Percentiles rank a stretch among this genome's conserved stretches.
Conservation (phyloP, 2,888 invertebrate genomes). For the Idaea dimidiata region DNA sequence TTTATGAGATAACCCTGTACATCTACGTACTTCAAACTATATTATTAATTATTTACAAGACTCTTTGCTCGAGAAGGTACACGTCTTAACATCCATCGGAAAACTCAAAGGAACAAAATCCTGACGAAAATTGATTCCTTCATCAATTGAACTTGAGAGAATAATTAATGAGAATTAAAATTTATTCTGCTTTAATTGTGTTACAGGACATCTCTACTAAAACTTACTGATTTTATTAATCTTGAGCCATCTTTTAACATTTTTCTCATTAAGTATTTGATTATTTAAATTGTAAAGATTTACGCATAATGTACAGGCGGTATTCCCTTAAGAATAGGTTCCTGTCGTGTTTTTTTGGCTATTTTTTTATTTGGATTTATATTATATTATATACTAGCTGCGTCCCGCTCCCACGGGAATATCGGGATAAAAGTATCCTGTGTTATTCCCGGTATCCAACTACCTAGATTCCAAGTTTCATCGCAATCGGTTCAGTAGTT, state of each 20-base stretch:
- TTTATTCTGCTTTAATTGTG: not conserved
- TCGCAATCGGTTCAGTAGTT: no score
- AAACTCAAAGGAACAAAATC: not conserved
- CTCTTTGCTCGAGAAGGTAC: not conserved
- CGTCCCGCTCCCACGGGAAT: no score
- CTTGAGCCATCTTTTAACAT: not conserved
- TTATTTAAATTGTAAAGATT: no score
- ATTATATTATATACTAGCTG: no score
- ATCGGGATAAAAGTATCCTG: no score
- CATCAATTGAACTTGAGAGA: not conserved
- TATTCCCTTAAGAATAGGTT: no score
- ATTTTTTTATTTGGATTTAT: no score
- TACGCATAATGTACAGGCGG: no score
- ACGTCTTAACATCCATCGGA: not conserved
- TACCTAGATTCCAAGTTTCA: no score
- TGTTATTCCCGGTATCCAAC: no score
- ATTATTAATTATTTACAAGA: not conserved
- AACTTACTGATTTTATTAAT: not conserved
- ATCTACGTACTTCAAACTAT: not conserved
- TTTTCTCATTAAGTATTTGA: no score
- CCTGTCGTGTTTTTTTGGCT: no score
- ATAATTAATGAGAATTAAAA: not conserved
- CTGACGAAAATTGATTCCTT: not conserved
- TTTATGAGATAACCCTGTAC: not conserved
- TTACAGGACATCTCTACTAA: not conserved